These are phyloP conservation scores for Tamias sibiricus DNA, from an alignment of 2,113 vertebrate genomes.

Conservation along the genomic window DNA sequence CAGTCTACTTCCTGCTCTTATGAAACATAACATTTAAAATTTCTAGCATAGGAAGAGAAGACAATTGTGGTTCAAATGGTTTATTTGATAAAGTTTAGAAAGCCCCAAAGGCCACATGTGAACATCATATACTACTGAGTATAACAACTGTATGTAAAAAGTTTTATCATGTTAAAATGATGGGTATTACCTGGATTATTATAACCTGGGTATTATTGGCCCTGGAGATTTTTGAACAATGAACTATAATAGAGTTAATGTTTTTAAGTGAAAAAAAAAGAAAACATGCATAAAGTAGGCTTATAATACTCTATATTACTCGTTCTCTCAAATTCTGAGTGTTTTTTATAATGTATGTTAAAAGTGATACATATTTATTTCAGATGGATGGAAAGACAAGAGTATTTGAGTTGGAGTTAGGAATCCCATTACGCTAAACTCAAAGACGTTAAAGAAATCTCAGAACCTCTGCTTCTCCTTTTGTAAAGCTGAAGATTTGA, in stretches of 20 bases:
- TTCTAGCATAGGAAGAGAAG: not conserved
- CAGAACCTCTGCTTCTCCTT: not conserved
- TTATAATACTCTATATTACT: not conserved
- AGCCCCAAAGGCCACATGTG: not conserved
- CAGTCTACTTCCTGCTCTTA: not conserved
- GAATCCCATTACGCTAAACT: not conserved
- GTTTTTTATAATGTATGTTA: not conserved
- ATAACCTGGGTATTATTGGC: not conserved
- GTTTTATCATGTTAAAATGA: not conserved
- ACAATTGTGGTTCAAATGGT: not conserved
- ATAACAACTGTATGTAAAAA: not conserved
- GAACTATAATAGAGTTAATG: not conserved
- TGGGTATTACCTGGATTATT: not conserved
- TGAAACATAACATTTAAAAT: not conserved
- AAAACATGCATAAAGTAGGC: not conserved
- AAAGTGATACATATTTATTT: slow-evolving; percentile 24
- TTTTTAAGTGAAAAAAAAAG: not conserved
- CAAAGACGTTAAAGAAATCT: not conserved
- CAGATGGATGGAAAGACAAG: not conserved
- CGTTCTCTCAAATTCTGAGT: not conserved
- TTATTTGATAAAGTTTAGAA: not conserved
- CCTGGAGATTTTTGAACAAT: not conserved
- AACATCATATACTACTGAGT: not conserved
- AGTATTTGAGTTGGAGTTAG: not conserved
- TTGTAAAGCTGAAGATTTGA: not conserved